Evolutionary conservation across 2,797 vertebrate species (phyloP), one percentile per base, ranked within the genome.

Genomic region (Falco naumanni): DNA sequence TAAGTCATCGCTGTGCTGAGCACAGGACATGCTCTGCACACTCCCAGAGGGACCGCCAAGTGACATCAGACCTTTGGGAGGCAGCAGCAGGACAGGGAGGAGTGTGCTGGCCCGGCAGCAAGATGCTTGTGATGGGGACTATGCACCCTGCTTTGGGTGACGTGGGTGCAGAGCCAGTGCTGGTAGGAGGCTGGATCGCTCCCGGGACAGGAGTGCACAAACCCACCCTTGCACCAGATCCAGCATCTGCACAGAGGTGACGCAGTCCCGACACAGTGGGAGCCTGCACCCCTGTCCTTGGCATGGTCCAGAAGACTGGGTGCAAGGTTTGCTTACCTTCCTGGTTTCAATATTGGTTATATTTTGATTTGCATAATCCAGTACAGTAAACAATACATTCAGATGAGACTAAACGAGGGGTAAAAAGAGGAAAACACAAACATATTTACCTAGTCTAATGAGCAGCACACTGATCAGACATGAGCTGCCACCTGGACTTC

Each of bases 311-410:
- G 74, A 59, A 29, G 76, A 61, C 31, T 12, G 68, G 66, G 66
- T 6, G 10, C 7, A 11, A 69, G 64, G 51, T 90, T 87, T 79
- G 80, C 51, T 95, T 79, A 56, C 66, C 56, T 79, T 78, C 69
- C 71, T 28, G 17, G 19, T 80, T 72, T 63, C 68, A 18, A 1
- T 34, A 15, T 16, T 48, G 65, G 24, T 59, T 91, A 39, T 34
- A 17, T 59, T 90, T 69, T 47, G 63, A 91, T 96, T 96, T 95
- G 80, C 90, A 91, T 93, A 95, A 96, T 95, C 89, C 66, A 22
- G 77, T 34, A 79, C 37, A 74, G 86, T 84, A 95, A 96, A 96
- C 91, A 97, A 16, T 34, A 31, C 20, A 45, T 69, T 9, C 59
- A 50, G 83, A 56, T 69, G 94, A 78, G 77, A 70, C 60, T 15